Percentiles rank a stretch among this genome's conserved stretches.
Conservation (phyloP, 2,797 vertebrate species). For the Cichlasoma orientale region DNA sequence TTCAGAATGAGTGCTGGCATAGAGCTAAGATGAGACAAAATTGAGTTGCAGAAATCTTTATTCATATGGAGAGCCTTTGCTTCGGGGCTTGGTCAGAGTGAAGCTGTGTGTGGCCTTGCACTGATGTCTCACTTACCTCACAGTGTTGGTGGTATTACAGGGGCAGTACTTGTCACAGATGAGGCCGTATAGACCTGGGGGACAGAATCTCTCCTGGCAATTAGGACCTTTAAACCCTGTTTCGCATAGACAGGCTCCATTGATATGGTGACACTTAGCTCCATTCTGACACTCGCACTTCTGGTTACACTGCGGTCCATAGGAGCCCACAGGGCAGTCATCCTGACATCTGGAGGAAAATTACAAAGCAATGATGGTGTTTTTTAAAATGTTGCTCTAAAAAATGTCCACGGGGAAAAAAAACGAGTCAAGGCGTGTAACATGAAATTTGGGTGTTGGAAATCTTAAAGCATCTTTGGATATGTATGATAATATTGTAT, state of each 20-base stretch:
- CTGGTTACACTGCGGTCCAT: conserved; percentile 90
- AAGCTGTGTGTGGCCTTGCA: conserved; percentile 26
- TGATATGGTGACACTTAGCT: conserved; percentile 94
- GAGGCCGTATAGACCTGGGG: conserved; percentile 90
- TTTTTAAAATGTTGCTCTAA: conserved; percentile 21
- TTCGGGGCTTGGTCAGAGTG: conserved; percentile 19
- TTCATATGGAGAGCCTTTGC: conserved; percentile 24
- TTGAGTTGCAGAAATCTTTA: conserved; percentile 42
- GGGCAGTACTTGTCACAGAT: conserved; percentile 95
- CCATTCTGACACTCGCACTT: conserved; percentile 94
- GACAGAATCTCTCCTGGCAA: conserved; percentile 96
- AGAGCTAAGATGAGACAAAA: conserved; percentile 55
- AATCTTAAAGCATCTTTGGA: not conserved
- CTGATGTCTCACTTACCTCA: conserved; percentile 83
- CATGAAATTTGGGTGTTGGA: not conserved
- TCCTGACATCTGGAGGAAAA: conserved; percentile 90
- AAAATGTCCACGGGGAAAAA: not conserved
- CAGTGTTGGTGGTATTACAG: conserved; percentile 88
- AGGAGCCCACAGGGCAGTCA: conserved; percentile 94
- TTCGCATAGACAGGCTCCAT: conserved; percentile 91
- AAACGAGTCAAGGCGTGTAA: not conserved
- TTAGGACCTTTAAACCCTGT: conserved; percentile 93
- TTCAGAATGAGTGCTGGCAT: conserved; percentile 67
- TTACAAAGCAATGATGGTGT: conserved; percentile 19
- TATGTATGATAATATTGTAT: not conserved